Evolutionary conservation across 2,113 vertebrate species (phyloP).

Genomic region (Lepus americanus): DNA sequence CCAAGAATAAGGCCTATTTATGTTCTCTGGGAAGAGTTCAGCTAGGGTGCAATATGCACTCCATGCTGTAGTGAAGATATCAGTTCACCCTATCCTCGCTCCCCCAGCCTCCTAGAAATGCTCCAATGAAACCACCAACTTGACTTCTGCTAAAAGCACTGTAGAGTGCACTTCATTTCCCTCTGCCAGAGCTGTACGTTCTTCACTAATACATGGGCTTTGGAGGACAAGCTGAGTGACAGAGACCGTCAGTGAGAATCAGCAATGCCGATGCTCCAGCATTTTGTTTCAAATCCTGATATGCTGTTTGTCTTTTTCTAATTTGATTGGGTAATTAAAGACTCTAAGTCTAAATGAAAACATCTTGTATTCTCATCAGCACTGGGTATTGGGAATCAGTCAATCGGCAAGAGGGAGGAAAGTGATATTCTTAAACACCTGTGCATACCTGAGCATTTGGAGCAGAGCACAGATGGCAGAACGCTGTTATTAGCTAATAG

Average conservation of each 20-base stretch:
- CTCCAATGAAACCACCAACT: neutral
- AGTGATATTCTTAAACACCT: constrained; percentile 53
- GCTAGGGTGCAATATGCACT: neutral
- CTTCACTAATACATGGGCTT: neutral
- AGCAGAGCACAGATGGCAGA: neutral
- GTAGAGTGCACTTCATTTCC: neutral
- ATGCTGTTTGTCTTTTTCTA: neutral
- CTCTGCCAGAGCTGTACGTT: neutral
- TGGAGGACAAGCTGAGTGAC: neutral
- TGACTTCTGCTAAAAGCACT: constrained; percentile 20
- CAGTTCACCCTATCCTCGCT: neutral
- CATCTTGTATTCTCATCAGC: constrained; percentile 40
- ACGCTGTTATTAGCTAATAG: neutral
- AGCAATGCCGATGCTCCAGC: neutral
- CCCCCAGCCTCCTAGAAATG: neutral
- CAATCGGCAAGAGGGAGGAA: neutral
- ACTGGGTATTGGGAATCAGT: constrained; percentile 35
- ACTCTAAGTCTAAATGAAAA: constrained; percentile 56
- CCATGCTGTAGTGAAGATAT: accelerated
- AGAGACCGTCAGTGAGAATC: neutral
- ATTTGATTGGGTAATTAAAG: constrained; percentile 28
- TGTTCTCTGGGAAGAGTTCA: neutral
- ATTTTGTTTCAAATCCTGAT: neutral
- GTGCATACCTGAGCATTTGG: constrained; percentile 31
- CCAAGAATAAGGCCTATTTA: neutral